Percentiles rank a stretch among this genome's conserved stretches.
These are phyloP conservation scores for Amblyjoppa fuscipennis DNA, from an alignment of 2,888 invertebrate species.

Conservation along the genomic window DNA sequence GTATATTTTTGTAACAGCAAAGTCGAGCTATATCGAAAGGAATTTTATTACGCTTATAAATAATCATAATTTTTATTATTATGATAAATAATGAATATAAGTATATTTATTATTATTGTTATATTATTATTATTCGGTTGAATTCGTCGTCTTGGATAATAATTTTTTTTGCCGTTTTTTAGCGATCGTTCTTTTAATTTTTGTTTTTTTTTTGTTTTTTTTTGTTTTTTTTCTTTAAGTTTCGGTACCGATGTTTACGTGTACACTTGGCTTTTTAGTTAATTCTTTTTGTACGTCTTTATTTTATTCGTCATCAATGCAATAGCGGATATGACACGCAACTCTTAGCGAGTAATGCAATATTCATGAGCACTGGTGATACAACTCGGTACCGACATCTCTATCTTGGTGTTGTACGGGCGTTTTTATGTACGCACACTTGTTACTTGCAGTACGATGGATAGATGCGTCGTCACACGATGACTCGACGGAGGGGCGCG, in stretches of 20 bases:
- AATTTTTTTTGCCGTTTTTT: no score
- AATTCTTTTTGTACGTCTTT: neutral
- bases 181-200: no score
- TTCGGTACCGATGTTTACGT: neutral
- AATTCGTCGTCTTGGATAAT: no score
- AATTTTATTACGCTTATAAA: no score
- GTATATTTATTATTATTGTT: neutral
- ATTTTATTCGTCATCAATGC: conserved; percentile 41
- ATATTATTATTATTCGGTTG: conserved; percentile 2
- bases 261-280: neutral
- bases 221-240: conserved; percentile 14
- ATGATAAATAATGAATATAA: neutral
- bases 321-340: conserved; percentile 67
- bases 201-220: conserved; percentile 2
- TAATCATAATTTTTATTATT: no score
- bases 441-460: neutral
- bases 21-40: neutral
- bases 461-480: conserved; percentile 45
- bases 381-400: conserved; percentile 26
- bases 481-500: conserved; percentile 28
- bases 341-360: conserved; percentile 35
- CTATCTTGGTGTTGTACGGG: conserved; percentile 40
- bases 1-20: neutral
- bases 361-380: conserved; percentile 20
- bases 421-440: conserved; percentile 10